Evolutionary conservation across 1,140 invertebrate species (phyloP).

Genomic region (Oryzaephilus surinamensis): DNA sequence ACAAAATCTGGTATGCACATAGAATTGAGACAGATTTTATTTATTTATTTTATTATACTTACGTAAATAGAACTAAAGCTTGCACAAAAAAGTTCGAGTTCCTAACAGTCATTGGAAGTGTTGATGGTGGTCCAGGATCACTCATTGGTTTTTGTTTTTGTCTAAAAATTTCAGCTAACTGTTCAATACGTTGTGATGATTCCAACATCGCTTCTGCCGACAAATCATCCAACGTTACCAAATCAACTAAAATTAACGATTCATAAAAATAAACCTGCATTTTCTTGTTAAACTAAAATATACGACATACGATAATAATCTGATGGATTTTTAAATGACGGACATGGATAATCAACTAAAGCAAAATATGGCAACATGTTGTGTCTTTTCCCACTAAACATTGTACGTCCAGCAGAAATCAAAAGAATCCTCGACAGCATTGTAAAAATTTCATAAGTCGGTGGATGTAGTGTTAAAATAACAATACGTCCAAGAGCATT

Average conservation of each 20-base stretch:
- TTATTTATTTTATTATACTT: conserved; percentile 31
- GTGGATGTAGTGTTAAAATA: conserved; percentile 84
- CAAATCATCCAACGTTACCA: conserved; percentile 86
- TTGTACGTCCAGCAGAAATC: conserved; percentile 77
- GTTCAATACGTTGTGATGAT: conserved; percentile 85
- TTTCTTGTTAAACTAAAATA: background rate
- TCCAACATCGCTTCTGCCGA: conserved; percentile 89
- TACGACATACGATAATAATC: conserved; percentile 82
- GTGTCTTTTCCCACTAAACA: conserved; percentile 79
- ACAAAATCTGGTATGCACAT: too few species aligned
- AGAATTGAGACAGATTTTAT: background rate
- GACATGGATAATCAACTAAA: conserved; percentile 88
- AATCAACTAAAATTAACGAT: conserved; percentile 58
- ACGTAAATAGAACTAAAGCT: conserved; percentile 61
- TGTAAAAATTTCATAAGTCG: conserved; percentile 90
- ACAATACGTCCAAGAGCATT: conserved; percentile 55
- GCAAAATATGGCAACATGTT: conserved; percentile 91
- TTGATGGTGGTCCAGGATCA: conserved; percentile 66
- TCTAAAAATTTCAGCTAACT: conserved; percentile 71
- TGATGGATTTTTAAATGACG: conserved; percentile 90
- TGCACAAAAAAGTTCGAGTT: conserved; percentile 51
- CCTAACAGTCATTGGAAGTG: conserved; percentile 54
- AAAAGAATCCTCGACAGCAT: conserved; percentile 83
- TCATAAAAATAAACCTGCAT: too few species aligned
- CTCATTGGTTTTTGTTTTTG: conserved; percentile 53